Conservation (phyloP, 2,113 vertebrate genomes). For the Apus apus region DNA sequence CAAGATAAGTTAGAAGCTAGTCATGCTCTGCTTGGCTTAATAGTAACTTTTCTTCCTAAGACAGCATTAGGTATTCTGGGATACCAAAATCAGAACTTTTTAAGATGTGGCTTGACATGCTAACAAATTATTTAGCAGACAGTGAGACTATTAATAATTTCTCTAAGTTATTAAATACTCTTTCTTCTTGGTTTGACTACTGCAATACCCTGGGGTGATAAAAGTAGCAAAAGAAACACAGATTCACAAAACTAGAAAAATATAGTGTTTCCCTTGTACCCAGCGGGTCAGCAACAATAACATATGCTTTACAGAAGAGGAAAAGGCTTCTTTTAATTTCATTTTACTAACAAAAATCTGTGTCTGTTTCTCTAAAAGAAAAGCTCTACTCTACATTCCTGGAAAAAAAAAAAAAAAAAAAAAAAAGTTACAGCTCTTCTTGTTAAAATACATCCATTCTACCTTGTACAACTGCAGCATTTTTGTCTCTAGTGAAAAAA, state of each 20-base stretch:
- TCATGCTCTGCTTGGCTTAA: background rate
- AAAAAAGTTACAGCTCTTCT: background rate
- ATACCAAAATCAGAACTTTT: background rate
- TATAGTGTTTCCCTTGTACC: background rate
- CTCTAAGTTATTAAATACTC: background rate
- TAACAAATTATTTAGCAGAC: background rate
- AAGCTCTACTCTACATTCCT: background rate
- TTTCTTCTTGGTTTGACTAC: background rate
- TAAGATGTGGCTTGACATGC: background rate
- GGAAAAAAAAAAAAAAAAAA: background rate
- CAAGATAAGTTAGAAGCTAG: background rate
- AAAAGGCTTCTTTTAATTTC: background rate
- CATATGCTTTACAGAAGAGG: background rate
- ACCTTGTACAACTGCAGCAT: background rate
- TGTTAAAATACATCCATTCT: background rate
- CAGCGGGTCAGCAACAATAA: background rate
- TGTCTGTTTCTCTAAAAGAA: background rate
- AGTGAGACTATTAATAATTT: background rate
- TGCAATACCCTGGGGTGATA: background rate
- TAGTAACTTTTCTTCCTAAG: background rate
- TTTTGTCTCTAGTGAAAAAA: no score
- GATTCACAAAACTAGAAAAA: background rate
- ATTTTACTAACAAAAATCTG: background rate
- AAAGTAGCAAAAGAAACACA: background rate
- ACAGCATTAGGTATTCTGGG: fast-evolving